Base-by-base conservation (phyloP, 2,888 invertebrate genomes). In the Bhutanitis thaidina region DNA sequence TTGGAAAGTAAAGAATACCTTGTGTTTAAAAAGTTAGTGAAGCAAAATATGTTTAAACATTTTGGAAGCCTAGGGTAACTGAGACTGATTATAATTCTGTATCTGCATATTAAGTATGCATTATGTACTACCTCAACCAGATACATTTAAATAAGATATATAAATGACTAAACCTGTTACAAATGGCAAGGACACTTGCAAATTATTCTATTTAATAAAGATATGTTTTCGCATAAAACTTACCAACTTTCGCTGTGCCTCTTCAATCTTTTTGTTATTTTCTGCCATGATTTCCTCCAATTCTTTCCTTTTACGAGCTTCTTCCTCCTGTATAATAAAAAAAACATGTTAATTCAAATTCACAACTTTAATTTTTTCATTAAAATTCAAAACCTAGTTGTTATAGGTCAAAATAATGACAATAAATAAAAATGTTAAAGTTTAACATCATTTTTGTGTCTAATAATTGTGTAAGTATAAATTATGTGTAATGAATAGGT, bases 241-340 rank as follows among this genome's bases (percentile, higher is more conserved):
- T 82, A 98, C 98, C 94, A 98, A 91, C 93, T 97, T 97, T 76
- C 94, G 94, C 91, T 98, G 98, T 64, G 98, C 98, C 83, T 98
- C 98, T 89, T 98, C 98, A 64, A 98, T 97, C 91, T 98, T 98
- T 87, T 93, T 93, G 92, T 98, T 98, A 91, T 98, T 98, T 91
- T 98, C 98, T 71, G 97, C 97, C 93, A 98, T 94, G 90, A 98
- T 98, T 88, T 94, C 93, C 91, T 98, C 98, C 80, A 98, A 92
- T 90, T 97, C 97, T 92, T 97, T 96, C 73, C 97, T 94, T 91
- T 98, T 98, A 91, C 95, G 94, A 88, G 94, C 93, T 92, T 98
- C 98, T 93, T 97, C 98, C 92, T 98, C 98, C 98, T 98, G 96
- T 93, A 93, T 93, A 90, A 91, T 84, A 88, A 86, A 90, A 83